Conservation (phyloP, 2,888 invertebrate species). For the Sicus ferrugineus region DNA sequence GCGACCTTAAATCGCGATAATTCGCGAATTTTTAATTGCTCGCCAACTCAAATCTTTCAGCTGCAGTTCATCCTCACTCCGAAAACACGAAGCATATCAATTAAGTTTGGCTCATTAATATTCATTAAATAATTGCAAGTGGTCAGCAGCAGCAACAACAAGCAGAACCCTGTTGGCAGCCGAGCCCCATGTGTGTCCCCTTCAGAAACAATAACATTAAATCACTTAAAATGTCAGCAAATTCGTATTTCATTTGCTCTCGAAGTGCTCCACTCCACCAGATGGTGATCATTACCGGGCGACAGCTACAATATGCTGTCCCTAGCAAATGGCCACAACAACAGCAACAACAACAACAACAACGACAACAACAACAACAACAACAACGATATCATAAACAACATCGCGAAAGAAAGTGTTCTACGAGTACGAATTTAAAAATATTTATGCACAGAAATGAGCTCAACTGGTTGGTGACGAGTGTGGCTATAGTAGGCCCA, state of each 20-base stretch:
- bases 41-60: not conserved
- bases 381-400: not conserved
- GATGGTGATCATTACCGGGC: conserved; percentile 60
- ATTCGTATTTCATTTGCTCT: conserved; percentile 31
- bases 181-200: conserved; percentile 29
- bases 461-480: conserved; percentile 33
- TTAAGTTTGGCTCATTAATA: conserved; percentile 51
- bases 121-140: conserved; percentile 43
- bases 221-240: conserved; percentile 61
- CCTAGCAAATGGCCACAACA: conserved; percentile 37
- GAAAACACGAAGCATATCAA: conserved; percentile 46
- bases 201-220: conserved; percentile 58
- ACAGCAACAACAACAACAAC: conserved; percentile 31
- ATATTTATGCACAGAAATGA: conserved; percentile 29
- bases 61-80: conserved; percentile 1
- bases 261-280: conserved; percentile 48
- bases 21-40: not conserved
- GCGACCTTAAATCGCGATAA: not conserved
- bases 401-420: conserved; percentile 7
- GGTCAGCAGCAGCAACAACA: conserved; percentile 11
- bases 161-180: conserved; percentile 2
- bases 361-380: too few relatives aligned
- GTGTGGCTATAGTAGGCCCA: conserved; percentile 37
- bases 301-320: conserved; percentile 43
- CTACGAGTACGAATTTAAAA: conserved; percentile 26